Evolutionary conservation across 2,797 vertebrate species (phyloP), one percentile per base, ranked within the genome.

Genomic region (Catostomus latipinnis): DNA sequence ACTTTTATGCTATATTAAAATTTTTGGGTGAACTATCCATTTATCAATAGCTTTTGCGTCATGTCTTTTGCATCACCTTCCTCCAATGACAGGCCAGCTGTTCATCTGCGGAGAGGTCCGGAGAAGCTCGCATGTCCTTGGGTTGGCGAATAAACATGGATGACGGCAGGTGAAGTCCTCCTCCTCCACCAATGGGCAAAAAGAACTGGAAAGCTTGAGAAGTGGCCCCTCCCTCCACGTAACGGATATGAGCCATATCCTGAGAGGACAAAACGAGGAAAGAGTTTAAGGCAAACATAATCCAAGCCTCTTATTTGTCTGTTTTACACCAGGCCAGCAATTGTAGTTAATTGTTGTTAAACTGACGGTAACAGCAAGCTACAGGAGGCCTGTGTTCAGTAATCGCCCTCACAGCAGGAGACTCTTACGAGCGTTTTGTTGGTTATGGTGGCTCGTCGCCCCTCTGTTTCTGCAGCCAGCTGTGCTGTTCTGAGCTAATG

Each of bases 51-150:
- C 18, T 46, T 67, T 22, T 34, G 8, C 0, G 2, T 43, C 62
- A 68, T 34, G n/a, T 53, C 74, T 49, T 18, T 8, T 61, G 48
- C 53, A 12, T 57, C 88, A 97, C 97, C 95, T 96, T 98, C 84
- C 92, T 95, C 97, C 97, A 98, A 60, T 93, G 94, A 83, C 97
- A 98, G 86, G 95, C 91, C 77, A 97, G 94, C 93, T 96, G 96
- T 87, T 95, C 95, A 12, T 96, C 95, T 60, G 93, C 87, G 0
- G 94, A 95, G 78, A 94, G 91, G 82, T 96, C 96, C 0, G 95
- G 91, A 6, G 95, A 93, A 18, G 93, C 90, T 11, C 91, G 91
- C 75, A 94, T 96, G 86, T 97, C 96, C 89, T 95, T 94, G 70
- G 90, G 84, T 14, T 94, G 88, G 5, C 93, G 90, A 66, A 95